These are phyloP conservation scores for Mongoloraphidia duomilia DNA, from an alignment of 2,888 invertebrate species.

Conservation along the genomic window DNA sequence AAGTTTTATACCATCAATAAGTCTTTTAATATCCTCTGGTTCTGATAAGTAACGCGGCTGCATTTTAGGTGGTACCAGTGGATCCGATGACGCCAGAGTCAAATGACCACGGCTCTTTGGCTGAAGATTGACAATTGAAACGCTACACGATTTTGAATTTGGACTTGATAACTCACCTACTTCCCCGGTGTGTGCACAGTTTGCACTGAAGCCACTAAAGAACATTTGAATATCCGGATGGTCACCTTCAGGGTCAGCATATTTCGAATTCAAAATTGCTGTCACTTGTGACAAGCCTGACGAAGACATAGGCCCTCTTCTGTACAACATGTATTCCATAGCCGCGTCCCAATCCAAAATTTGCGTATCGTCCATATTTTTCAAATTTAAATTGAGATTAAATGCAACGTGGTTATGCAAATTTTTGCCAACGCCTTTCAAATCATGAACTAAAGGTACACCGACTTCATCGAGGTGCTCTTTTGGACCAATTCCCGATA, in stretches of 20 bases:
- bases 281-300: conserved; percentile 56
- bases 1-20: conserved; percentile 47
- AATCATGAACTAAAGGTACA: conserved; percentile 41
- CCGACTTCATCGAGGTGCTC: conserved; percentile 41
- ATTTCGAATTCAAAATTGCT: conserved; percentile 44
- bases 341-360: conserved; percentile 47
- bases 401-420: conserved; percentile 55
- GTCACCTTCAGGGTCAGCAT: conserved; percentile 40
- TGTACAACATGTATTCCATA: conserved; percentile 42
- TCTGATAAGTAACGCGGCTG: conserved; percentile 62
- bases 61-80: conserved; percentile 54
- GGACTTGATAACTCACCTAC: conserved; percentile 28
- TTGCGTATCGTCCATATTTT: conserved; percentile 20
- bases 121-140: conserved; percentile 47
- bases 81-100: conserved; percentile 49
- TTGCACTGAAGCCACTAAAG: conserved; percentile 48
- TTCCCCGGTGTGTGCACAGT: conserved; percentile 39
- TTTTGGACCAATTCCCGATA: conserved; percentile 52
- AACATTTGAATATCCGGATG: conserved; percentile 53
- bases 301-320: conserved; percentile 45
- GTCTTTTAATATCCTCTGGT: conserved; percentile 44
- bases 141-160: conserved; percentile 24
- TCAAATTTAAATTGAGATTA: conserved; percentile 38
- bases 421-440: conserved; percentile 55
- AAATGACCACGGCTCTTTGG: conserved; percentile 51